A percentile compares a stretch with the other conserved stretches of the same genome.
Evolutionary conservation across 1,140 invertebrate species (phyloP).

Genomic region (Antheraea pernyi): DNA sequence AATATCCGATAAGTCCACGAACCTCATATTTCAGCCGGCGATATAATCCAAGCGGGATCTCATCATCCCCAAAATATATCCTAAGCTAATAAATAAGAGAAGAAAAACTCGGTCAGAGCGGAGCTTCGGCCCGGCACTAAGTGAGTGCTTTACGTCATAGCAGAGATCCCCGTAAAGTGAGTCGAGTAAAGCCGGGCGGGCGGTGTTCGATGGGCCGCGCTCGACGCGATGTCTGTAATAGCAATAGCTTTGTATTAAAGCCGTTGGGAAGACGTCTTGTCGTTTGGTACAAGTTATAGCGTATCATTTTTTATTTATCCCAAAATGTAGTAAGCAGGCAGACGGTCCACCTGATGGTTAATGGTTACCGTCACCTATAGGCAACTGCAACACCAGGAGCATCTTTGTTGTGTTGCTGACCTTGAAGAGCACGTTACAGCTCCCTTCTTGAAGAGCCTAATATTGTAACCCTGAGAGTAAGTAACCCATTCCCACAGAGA

Average conservation of each 20-base stretch:
- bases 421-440: too few species aligned
- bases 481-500: too few species aligned
- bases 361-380: too few species aligned
- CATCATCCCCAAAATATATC: conserved; percentile 44
- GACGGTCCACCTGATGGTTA: too few species aligned
- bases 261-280: conserved; percentile 62
- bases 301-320: not conserved
- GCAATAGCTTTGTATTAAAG: conserved; percentile 80
- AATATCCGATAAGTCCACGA: not conserved
- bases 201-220: conserved; percentile 67
- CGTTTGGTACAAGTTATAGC: conserved; percentile 37
- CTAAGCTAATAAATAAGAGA: conserved; percentile 60
- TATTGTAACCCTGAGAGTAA: too few species aligned
- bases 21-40: not conserved
- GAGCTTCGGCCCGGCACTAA: conserved; percentile 39
- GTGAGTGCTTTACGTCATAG: conserved; percentile 77
- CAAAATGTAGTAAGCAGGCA: too few species aligned
- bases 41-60: conserved; percentile 24
- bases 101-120: conserved; percentile 66
- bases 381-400: too few species aligned
- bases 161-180: conserved; percentile 76
- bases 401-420: too few species aligned
- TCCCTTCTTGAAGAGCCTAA: too few species aligned
- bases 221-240: conserved; percentile 73
- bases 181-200: conserved; percentile 54